A percentile compares a stretch with the other conserved stretches of the same genome.
phyloP scores from a whole-genome alignment of 2,888 invertebrate genomes.

The Ommatoiulus sabulosus region DNA sequence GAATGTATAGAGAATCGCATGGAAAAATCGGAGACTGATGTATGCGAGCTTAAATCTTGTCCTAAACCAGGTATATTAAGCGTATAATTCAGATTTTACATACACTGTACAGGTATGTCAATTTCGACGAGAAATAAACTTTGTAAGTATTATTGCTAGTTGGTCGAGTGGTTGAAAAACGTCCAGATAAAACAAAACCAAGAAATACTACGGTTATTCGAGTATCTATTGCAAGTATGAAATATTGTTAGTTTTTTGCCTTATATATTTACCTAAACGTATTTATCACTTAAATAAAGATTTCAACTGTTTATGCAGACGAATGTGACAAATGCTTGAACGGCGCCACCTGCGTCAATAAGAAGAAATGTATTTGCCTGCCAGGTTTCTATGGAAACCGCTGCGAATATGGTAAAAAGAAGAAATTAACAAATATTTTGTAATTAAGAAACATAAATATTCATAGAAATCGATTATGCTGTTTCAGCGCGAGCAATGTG shows the following conservation, averaged over 20 bases:
- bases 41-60: slow-evolving; percentile 53
- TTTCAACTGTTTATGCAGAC: background rate
- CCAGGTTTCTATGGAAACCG: slow-evolving; percentile 53
- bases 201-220: background rate
- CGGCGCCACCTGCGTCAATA: slow-evolving; percentile 51
- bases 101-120: background rate
- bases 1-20: slow-evolving; percentile 56
- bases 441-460: background rate
- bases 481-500: slow-evolving; percentile 49
- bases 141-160: background rate
- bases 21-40: slow-evolving; percentile 56
- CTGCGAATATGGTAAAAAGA: slow-evolving; percentile 54
- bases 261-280: background rate
- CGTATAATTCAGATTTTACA: too few relatives aligned
- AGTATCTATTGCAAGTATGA: background rate
- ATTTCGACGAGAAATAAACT: background rate
- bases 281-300: background rate
- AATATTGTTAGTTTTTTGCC: background rate
- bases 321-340: slow-evolving; percentile 55
- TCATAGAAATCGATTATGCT: background rate
- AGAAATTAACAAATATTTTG: background rate
- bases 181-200: background rate
- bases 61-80: slow-evolving; percentile 49
- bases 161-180: background rate
- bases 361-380: slow-evolving; percentile 51